Conservation (phyloP, 2,888 invertebrate genomes). For the Eristalis pertinax region DNA sequence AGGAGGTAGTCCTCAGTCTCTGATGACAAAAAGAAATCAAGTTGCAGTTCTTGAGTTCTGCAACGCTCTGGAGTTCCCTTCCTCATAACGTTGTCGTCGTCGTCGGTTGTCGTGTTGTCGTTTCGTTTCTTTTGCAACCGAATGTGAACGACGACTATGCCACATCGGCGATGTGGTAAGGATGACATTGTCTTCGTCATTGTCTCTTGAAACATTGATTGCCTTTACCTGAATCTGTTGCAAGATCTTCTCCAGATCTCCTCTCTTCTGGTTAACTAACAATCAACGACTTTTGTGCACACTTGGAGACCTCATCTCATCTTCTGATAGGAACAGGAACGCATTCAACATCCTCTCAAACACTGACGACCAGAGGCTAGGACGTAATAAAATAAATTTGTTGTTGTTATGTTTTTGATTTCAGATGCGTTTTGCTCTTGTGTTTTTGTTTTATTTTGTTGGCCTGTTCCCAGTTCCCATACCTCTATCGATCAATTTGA, state of each 20-base stretch:
- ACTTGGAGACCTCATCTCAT: slow-evolving; percentile 52
- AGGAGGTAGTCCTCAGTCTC: slow-evolving; percentile 22
- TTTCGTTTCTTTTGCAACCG: not conserved
- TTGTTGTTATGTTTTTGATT: slow-evolving; percentile 65
- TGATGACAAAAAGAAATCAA: slow-evolving; percentile 70
- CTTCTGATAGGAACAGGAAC: slow-evolving; percentile 56
- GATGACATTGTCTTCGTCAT: slow-evolving; percentile 72
- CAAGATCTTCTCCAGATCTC: slow-evolving; percentile 65
- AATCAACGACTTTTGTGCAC: slow-evolving; percentile 63
- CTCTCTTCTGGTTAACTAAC: slow-evolving; percentile 69
- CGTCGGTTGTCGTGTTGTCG: slow-evolving; percentile 33
- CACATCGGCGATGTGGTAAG: slow-evolving; percentile 25
- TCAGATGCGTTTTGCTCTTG: not conserved
- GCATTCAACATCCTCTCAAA: slow-evolving; percentile 44
- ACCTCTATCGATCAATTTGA: slow-evolving; percentile 70
- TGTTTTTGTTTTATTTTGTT: slow-evolving; percentile 7
- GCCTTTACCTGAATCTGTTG: slow-evolving; percentile 54
- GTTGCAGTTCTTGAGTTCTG: not conserved
- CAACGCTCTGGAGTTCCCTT: slow-evolving; percentile 59
- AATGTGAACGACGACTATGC: not conserved
- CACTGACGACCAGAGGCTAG: slow-evolving; percentile 23
- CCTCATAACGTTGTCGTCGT: slow-evolving; percentile 66
- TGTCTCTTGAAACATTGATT: slow-evolving; percentile 72
- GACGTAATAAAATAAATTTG: slow-evolving; percentile 72
- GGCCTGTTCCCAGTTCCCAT: not conserved